Percentiles rank a stretch among this genome's conserved stretches.
Evolutionary conservation across 2,113 vertebrate species (phyloP).

Genomic region (Romanogobio albipinnatus): DNA sequence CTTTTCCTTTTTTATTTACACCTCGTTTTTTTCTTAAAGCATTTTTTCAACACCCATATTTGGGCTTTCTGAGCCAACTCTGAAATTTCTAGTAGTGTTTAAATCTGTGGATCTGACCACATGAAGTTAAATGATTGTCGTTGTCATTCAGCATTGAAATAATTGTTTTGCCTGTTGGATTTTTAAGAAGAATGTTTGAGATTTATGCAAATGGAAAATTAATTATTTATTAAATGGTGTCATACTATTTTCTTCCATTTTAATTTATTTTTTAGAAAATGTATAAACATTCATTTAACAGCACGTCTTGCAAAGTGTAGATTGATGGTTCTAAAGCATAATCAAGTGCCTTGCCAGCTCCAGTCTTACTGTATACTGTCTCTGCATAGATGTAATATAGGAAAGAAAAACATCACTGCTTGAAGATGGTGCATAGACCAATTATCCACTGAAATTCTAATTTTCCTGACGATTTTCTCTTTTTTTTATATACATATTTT

Average conservation of each 20-base stretch:
- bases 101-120: slow-evolving; percentile 36
- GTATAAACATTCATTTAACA: not conserved
- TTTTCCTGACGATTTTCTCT: not conserved
- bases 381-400: slow-evolving; percentile 23
- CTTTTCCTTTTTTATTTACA: slow-evolving; percentile 60
- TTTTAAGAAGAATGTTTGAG: slow-evolving; percentile 69
- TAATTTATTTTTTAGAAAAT: slow-evolving; percentile 62
- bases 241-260: slow-evolving; percentile 67
- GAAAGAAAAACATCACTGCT: slow-evolving; percentile 18
- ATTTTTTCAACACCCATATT: slow-evolving; percentile 66
- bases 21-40: slow-evolving; percentile 51
- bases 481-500: not conserved
- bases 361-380: slow-evolving; percentile 30
- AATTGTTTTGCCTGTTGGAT: slow-evolving; percentile 73
- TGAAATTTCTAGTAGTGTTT: slow-evolving; percentile 46
- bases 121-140: slow-evolving; percentile 46
- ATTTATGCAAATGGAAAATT: slow-evolving; percentile 56
- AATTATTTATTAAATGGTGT: slow-evolving; percentile 80
- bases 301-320: not conserved
- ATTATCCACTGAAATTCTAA: not conserved
- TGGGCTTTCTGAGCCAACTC: slow-evolving; percentile 73
- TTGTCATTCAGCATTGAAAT: slow-evolving; percentile 63
- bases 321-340: slow-evolving; percentile 18
- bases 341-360: slow-evolving; percentile 41
- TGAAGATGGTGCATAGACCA: not conserved